These are phyloP conservation scores for Trileptium ribeirensis DNA, from an alignment of 2,888 invertebrate species.

Conservation along the genomic window DNA sequence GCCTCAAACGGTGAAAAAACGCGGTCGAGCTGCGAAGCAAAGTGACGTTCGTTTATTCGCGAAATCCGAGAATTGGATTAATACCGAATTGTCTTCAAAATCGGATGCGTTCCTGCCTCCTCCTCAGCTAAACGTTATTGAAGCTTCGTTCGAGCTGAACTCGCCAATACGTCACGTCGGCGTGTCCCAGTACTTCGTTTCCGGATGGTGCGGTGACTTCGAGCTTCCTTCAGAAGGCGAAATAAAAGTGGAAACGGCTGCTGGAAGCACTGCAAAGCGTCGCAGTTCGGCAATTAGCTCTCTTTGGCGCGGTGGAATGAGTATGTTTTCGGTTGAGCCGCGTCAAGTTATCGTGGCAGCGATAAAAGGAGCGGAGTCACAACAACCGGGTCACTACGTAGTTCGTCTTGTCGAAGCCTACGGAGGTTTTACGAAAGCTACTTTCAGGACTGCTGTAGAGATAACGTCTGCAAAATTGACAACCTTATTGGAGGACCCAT, in stretches of 20 bases:
- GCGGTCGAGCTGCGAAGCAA: too few species aligned
- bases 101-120: too few species aligned
- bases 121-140: not conserved
- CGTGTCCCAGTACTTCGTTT: too few species aligned
- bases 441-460: not conserved
- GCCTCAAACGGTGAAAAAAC: too few species aligned
- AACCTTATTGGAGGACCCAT: not conserved
- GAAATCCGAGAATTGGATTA: too few species aligned
- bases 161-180: not conserved
- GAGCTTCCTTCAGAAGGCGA: too few species aligned
- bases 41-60: too few species aligned
- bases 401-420: constrained; percentile 53
- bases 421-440: constrained; percentile 43
- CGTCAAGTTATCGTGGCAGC: constrained; percentile 50
- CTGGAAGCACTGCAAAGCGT: not conserved
- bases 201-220: too few species aligned
- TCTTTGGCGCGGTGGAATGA: not conserved
- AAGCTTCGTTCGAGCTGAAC: constrained; percentile 19
- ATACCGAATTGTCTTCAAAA: too few species aligned
- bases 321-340: not conserved
- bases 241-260: not conserved
- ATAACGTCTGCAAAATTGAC: not conserved
- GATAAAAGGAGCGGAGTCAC: constrained; percentile 51
- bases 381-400: constrained; percentile 39
- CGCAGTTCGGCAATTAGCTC: not conserved